Evolutionary conservation across 2,888 invertebrate species (phyloP).

Genomic region (Drosophila buzzatii): DNA sequence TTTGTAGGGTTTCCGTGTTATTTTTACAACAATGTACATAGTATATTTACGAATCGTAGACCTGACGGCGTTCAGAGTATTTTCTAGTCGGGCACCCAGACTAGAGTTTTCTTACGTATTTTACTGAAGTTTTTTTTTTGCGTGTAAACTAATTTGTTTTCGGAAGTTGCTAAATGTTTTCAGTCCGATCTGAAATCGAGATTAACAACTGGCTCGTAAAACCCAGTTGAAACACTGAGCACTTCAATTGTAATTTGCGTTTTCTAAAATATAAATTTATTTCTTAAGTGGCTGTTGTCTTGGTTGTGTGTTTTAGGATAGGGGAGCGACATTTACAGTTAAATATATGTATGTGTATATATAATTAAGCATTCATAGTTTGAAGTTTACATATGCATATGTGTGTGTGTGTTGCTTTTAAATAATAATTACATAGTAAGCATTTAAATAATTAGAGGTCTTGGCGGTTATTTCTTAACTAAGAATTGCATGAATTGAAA

Average conservation of each 20-base stretch:
- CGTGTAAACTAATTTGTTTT: conserved; percentile 17
- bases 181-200: conserved; percentile 30
- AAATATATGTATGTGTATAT: conserved; percentile 4
- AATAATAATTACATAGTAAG: conserved; percentile 56
- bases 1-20: too few species aligned
- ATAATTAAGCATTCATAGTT: conserved; percentile 34
- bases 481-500: conserved; percentile 29
- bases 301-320: conserved; percentile 24
- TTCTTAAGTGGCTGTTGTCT: conserved; percentile 29
- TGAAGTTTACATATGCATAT: conserved; percentile 13
- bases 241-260: conserved; percentile 16
- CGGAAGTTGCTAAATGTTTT: conserved; percentile 38
- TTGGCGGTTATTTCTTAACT: conserved; percentile 64
- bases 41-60: not conserved
- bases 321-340: conserved; percentile 54
- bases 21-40: too few species aligned
- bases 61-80: not conserved
- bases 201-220: conserved; percentile 13
- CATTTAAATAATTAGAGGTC: conserved; percentile 71
- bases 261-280: conserved; percentile 48
- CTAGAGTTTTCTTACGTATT: not conserved
- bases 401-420: conserved; percentile 20
- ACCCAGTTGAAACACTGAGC: conserved; percentile 10
- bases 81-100: not conserved
- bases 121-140: not conserved